Evolutionary conservation across 2,888 invertebrate genomes (phyloP), one percentile per base, ranked within the genome.

Genomic region (Mesorhabditis spiculigera): DNA sequence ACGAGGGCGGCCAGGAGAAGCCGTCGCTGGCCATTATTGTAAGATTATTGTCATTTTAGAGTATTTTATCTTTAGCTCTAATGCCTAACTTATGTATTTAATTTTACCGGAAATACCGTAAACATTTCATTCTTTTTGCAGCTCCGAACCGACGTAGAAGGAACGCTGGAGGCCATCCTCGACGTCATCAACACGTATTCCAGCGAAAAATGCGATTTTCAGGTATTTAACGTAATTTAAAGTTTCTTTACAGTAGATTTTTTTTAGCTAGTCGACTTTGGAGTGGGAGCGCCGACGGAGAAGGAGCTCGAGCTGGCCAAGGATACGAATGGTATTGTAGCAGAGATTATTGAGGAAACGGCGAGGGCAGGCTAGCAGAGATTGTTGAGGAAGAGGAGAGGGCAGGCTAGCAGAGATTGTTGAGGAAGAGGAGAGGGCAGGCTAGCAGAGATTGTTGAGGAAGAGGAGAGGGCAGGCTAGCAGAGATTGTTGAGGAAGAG

Each of bases 111-210:
- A 28, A 28, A 28, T 28, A 28, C 4, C 6, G 3, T 8, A 16
- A 71, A 6, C 3, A 63, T 43, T 4, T 73, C 4, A 10, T 3
- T 65, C 43, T n/a, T 65, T 67, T 64, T 64, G 43, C 64, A 77
- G 76, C 61, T 84, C 5, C 80, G 82, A 50, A 93, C 93, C 42
- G 98, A 98, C 88, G 96, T 97, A 4, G 92, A 93, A 87, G 98
- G 98, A 0, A 94, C 95, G 0, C 91, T 96, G 63, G 97, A 98
- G 87, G 96, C 97, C 0, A 92, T 98, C 75, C 87, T 95, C 74
- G 93, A 96, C 86, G 91, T 93, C 8, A 86, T 98, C 69, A 92
- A 92, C 77, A 92, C 93, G 0, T 98, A 96, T 84, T 66, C 75
- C 71, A 73, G 75, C 43, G 75, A 81, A 1, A 50, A 86, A 71